These are phyloP conservation scores for Calidris pugnax DNA, from an alignment of 2,113 vertebrate species.

Conservation along the genomic window DNA sequence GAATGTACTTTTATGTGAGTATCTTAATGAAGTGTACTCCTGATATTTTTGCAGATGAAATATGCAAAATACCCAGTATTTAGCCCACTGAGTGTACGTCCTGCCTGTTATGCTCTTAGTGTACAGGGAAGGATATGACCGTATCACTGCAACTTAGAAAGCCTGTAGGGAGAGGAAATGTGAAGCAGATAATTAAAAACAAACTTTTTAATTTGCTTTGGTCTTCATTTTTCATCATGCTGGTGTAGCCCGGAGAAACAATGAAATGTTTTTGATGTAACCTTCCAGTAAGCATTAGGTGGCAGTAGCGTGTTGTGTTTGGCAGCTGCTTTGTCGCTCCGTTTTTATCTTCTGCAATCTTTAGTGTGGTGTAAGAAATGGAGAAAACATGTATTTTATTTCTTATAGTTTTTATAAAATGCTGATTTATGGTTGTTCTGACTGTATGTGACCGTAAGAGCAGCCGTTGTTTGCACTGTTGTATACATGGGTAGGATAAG, in stretches of 20 bases:
- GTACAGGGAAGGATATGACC: background rate
- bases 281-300: conserved; percentile 81
- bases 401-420: background rate
- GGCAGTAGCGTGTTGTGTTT: conserved; percentile 88
- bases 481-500: background rate
- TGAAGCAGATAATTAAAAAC: background rate
- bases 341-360: background rate
- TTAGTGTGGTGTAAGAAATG: background rate
- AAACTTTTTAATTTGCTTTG: background rate
- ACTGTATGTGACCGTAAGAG: background rate
- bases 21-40: background rate
- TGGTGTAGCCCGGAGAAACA: background rate
- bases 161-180: background rate
- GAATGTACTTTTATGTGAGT: too few species aligned
- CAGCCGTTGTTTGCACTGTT: background rate
- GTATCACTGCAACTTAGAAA: background rate
- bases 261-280: background rate
- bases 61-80: background rate
- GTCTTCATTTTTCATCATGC: background rate
- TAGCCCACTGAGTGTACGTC: background rate
- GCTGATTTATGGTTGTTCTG: background rate
- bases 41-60: background rate
- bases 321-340: conserved; percentile 42
- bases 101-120: background rate
- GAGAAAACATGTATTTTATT: conserved; percentile 3